A percentile compares a stretch with the other conserved stretches of the same genome.
phyloP scores from a whole-genome alignment of 2,113 vertebrate genomes.

The Serilophus lunatus region DNA sequence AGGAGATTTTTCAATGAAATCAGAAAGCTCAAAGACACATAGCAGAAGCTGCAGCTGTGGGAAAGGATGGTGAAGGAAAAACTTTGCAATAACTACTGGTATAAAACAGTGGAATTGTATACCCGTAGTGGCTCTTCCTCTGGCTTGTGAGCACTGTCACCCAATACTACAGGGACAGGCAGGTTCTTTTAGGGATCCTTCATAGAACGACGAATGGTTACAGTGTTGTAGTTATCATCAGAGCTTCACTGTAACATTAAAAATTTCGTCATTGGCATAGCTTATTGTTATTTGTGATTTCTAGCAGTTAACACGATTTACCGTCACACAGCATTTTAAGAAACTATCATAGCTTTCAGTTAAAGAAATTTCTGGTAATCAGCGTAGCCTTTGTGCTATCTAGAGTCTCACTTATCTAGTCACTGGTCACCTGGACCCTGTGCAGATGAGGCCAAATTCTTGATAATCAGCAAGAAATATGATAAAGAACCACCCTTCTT shows the following conservation, averaged over 20 bases:
- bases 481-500: neutral
- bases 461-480: rapidly evolving
- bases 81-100: neutral
- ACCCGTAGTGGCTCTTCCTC: neutral
- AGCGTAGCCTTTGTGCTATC: neutral
- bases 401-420: neutral
- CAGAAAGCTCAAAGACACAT: neutral
- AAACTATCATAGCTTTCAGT: neutral
- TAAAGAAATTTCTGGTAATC: neutral
- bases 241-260: neutral
- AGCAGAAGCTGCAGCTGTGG: neutral
- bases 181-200: neutral
- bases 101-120: neutral
- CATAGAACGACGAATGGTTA: neutral
- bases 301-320: neutral
- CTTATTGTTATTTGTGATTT: neutral
- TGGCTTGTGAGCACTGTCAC: neutral
- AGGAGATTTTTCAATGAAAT: neutral
- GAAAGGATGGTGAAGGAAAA: neutral
- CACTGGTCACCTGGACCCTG: neutral
- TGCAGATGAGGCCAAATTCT: neutral
- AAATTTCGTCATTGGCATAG: neutral
- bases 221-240: neutral
- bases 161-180: neutral
- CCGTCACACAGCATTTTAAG: neutral